Base-by-base conservation (phyloP, 2,797 vertebrate genomes). In the Pempheris klunzingeri region DNA sequence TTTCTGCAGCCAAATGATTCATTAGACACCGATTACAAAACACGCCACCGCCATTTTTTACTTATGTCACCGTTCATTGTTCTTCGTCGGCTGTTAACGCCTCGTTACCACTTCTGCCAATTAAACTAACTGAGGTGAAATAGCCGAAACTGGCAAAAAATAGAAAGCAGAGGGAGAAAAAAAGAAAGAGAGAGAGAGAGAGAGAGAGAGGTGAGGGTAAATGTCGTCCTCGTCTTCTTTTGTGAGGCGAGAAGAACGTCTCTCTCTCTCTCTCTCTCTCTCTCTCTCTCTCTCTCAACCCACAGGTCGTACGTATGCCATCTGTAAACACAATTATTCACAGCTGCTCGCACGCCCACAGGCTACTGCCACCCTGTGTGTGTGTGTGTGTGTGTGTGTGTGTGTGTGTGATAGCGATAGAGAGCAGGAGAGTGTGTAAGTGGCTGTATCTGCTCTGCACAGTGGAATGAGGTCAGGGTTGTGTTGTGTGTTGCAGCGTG, bases 271-370 rank as follows among this genome's bases (percentile, higher is more conserved):
- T 59, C 46, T 30, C 61, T 60, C 43, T 57, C 54, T 62, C 32
- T 47, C 47, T 55, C 34, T 59, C 43, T 34, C 58, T 70, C 47
- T 76, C 50, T 62, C 64, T 79, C 77, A 80, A 67, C 80, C 82
- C 79, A 87, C 88, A 87, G 93, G 90, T 92, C 84, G 63, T 85
- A 91, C 87, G 84, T 89, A 87, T 82, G 84, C 77, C 91, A 82
- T 93, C 92, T 93, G 90, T 93, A 93, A 92, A 93, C 87, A 94
- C 90, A 90, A 92, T 92, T 91, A 91, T 91, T 92, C 91, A 89
- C 86, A 85, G 87, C 83, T 88, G 88, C 90, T 85, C 63, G 78
- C 81, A 90, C 81, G 68, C 79, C 90, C 60, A 86, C 65, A 62
- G 87, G 90, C 83, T 59, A 81, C 82, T 59, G 65, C 84, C 84